Base-by-base conservation (phyloP, 2,888 invertebrate species). In the Osedax fenrisi region DNA sequence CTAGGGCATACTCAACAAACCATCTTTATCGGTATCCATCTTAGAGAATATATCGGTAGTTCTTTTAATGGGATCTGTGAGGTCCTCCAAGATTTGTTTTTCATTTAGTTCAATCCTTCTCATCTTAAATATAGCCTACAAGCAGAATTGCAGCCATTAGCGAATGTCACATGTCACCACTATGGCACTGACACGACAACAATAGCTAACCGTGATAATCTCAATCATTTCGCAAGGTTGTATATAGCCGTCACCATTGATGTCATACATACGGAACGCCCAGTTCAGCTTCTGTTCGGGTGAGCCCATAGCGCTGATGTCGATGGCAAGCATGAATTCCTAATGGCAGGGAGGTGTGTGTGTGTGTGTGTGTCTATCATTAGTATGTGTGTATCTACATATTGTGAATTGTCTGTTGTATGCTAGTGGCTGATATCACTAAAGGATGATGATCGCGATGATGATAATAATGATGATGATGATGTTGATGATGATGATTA, bases 241-340 rank as follows among this genome's bases (percentile, higher is more conserved):
- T 59, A 84, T 84, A 22, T 83, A 83, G n/a, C 84, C 84, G 75
- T 84, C 83, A 17, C 83, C 84, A 77, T 84, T 83, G 62, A 84
- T 84, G 79, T 85, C 85, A 76, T 85, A 85, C 84, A 85, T 84
- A 68, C 80, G 80, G 77, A 84, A 85, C 26, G 85, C 85, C 85
- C 84, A 85, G 78, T 83, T 81, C 41, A 85, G 81, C 77, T 85
- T 84, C 77, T 84, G 83, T 75, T 82, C 80, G n/a, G 84, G 82
- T 75, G 83, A 82, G 2, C 84, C 84, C 59, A 83, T 82, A 25
- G 85, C 84, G 67, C 84, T 84, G 72, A 85, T 84, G 79, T 84
- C 84, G 74, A 85, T 84, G 75, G 85, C 85, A 77, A 84, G 78
- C 26, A 85, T 80, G 77, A 85, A 84, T 27, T 68, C 68, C 41